Evolutionary conservation across 2,113 vertebrate species (phyloP), one percentile per base, ranked within the genome.

Genomic region (Phrynosoma blainvillii): DNA sequence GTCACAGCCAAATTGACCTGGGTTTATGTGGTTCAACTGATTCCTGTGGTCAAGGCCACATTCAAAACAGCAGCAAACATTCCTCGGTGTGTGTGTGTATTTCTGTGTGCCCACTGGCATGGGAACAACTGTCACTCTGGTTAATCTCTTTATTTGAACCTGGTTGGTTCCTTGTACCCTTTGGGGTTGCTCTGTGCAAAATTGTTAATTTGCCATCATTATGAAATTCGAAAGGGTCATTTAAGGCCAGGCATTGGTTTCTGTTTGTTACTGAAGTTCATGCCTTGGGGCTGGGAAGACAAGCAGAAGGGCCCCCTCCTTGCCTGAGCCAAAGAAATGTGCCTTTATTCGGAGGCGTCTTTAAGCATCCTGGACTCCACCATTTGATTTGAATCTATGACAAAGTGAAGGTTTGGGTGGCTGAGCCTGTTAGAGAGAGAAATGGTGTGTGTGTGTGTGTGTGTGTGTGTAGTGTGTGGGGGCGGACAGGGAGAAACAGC

Each of bases 341-440:
- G 20, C 54, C 65, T 70, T 11, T 42, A 25, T n/a, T n/a, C 13
- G 4, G 54, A 86, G 79, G 23, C 47, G 79, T 42, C 75, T 20
- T 56, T 42, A 56, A 77, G 84, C 79, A 32, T 27, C 54, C 68
- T 62, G 84, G 79, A 71, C 66, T 86, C 59, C 59, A 82, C 56
- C 79, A 59, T 59, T 86, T 78, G 25, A 71, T 89, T 77, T 62
- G 73, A 83, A 71, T 77, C 79, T n/a, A 13, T 20, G 84, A 71
- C 73, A 74, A 74, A 79, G 21, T 30, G 66, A 82, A 79, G 81
- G 18, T 47, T 80, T 89, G 78, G 80, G 52, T 77, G 62, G 62
- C 62, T 47, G 79, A 62, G 84, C 79, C 40, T 81, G 18, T 18
- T 62, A 62, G 5, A 59, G 56, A 59, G 56, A 59, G 56, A 59